Evolutionary conservation across 2,888 invertebrate species (phyloP), one percentile per base, ranked within the genome.

Genomic region (Pterostichus madidus): DNA sequence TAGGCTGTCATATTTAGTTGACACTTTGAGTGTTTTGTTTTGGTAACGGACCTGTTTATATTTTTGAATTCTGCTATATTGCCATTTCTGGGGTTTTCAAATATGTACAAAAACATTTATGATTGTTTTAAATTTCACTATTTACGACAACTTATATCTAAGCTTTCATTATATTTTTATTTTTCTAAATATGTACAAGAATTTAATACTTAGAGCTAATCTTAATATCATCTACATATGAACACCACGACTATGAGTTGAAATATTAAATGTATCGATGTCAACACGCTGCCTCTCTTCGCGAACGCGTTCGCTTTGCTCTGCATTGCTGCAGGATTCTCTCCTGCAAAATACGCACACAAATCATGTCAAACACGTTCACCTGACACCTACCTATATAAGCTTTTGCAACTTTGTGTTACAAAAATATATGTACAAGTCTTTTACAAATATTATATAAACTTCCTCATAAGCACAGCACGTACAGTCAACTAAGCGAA

Each of bases 311-410:
- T 24, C 92, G 89, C 64, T 49, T 94, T 94, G 2, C 94, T 94
- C 90, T 96, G 96, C 96, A 96, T 96, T 49, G 96, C 96, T 83
- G 96, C 96, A 84, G 96, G 96, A 89, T 96, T 96, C 90, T 96
- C 96, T 85, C 96, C 96, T 96, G 61, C 89, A 90, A 86, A 88
- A 87, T 87, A 86, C 31, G 8, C 85, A 84, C 77, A 83, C 59
- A 84, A 75, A 86, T 86, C 85, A 24, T 83, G 17, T 39, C 15
- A 71, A 71, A 32, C 64, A 39, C 64, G 2, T 24, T 24, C 24
- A 3, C 24, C 3, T 24, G 24, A 1, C 2, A 24, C 24, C 2
- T 24, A 24, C 3, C 3, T 17, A 17, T 59, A 24, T 24, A 24
- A 39, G 39, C 39, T 8, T 8, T 39, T 39, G 39, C 7, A 39